phyloP scores from a whole-genome alignment of 2,888 invertebrate genomes.

The Keiferia lycopersicella region DNA sequence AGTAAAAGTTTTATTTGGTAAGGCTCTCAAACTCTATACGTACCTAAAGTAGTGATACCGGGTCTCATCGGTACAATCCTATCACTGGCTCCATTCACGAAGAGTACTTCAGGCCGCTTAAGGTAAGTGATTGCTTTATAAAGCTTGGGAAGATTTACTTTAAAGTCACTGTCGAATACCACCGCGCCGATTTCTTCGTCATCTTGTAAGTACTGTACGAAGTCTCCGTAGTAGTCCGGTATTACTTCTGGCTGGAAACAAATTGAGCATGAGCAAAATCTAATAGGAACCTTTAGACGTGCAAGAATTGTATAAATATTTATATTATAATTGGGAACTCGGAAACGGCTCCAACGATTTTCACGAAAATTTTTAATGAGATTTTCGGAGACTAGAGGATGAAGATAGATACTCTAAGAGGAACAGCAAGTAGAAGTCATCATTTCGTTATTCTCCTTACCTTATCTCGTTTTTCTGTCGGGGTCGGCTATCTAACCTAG shows the following conservation, averaged over 20 bases:
- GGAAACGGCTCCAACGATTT: no score
- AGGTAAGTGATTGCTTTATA: slow-evolving; percentile 74
- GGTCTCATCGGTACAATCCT: slow-evolving; percentile 57
- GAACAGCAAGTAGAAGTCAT: no score
- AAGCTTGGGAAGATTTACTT: slow-evolving; percentile 73
- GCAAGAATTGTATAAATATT: no score
- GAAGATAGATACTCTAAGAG: no score
- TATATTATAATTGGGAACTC: no score
- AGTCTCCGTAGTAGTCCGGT: slow-evolving; percentile 49
- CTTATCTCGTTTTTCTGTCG: no score
- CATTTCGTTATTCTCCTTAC: no score
- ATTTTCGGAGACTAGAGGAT: no score
- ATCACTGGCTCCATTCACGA: slow-evolving; percentile 75
- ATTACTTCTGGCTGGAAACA: slow-evolving; percentile 55
- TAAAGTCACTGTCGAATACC: slow-evolving; percentile 78
- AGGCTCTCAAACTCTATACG: slow-evolving; percentile 12
- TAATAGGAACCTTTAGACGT: neutral
- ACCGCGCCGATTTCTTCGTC: slow-evolving; percentile 79
- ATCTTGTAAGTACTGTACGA: slow-evolving; percentile 54
- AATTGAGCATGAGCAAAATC: neutral
- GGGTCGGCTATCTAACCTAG: no score
- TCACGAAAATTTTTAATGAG: no score
- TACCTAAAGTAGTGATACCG: slow-evolving; percentile 62
- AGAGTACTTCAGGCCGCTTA: slow-evolving; percentile 72
- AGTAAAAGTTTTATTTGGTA: no score